Percentiles rank a stretch among this genome's conserved stretches.
phyloP scores from a whole-genome alignment of 1,140 invertebrate species.

The Luehdorfia chinensis region DNA sequence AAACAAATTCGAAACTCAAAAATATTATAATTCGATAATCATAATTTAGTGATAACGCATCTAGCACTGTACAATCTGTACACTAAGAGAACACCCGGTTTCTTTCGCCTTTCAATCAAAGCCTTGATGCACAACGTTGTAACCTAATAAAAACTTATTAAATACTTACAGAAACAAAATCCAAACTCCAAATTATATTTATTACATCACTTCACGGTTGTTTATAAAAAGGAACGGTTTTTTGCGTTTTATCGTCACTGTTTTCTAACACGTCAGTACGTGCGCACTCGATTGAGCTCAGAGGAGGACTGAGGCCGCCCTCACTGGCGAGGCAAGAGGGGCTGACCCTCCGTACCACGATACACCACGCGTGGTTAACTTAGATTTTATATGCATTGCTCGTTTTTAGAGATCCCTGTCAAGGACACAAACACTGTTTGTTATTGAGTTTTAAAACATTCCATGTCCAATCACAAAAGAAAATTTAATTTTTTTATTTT shows the following conservation, averaged over 20 bases:
- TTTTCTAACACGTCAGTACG: conserved; percentile 28
- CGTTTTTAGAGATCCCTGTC: conserved; percentile 1
- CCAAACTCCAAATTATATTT: conserved; percentile 39
- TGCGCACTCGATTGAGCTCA: conserved; percentile 31
- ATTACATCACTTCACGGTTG: conserved; percentile 59
- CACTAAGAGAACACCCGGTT: conserved; percentile 3
- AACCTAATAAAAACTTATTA: conserved; percentile 29
- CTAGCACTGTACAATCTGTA: too few species aligned
- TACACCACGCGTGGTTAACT: conserved; percentile 36
- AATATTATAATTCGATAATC: too few species aligned
- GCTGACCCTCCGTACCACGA: conserved; percentile 44
- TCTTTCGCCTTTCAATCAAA: conserved; percentile 40
- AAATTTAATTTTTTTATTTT: not conserved
- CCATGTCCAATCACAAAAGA: not conserved
- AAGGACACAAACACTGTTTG: too few species aligned
- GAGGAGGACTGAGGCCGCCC: conserved; percentile 60
- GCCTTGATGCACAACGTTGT: conserved; percentile 26
- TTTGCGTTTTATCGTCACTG: conserved; percentile 39
- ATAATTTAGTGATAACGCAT: too few species aligned
- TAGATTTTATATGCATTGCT: conserved; percentile 43
- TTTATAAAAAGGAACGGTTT: conserved; percentile 54
- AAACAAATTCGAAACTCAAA: too few species aligned
- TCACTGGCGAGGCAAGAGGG: conserved; percentile 55
- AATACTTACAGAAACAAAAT: conserved; percentile 61
- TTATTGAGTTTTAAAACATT: too few species aligned